These are phyloP conservation scores for Cassiopea andromeda DNA, from an alignment of 30 jellyfish, hydroid and myxozoan species.

Conservation along the genomic window DNA sequence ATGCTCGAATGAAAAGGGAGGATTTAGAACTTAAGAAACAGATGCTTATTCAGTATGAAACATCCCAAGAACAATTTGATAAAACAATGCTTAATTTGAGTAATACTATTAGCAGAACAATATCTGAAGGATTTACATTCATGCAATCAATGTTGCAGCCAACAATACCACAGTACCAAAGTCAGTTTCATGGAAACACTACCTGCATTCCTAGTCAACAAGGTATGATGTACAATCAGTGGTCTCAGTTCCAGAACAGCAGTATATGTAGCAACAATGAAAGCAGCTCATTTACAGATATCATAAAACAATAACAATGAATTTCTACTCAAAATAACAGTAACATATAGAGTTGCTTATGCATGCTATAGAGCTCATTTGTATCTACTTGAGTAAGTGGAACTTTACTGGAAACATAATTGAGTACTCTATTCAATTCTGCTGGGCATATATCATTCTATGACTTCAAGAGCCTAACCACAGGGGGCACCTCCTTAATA, in stretches of 20 bases:
- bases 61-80: background rate
- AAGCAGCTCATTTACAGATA: background rate
- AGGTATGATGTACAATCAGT: background rate
- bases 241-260: background rate
- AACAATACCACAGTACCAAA: background rate
- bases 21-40: background rate
- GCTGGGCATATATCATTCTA: too few species aligned
- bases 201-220: background rate
- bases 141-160: background rate
- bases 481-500: too few species aligned
- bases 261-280: background rate
- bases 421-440: too few species aligned
- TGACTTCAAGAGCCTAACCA: too few species aligned
- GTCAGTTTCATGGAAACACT: background rate
- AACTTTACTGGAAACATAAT: too few species aligned
- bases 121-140: background rate
- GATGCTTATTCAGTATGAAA: background rate
- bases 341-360: too few species aligned
- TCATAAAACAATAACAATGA: background rate
- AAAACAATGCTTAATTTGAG: background rate
- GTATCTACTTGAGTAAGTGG: too few species aligned
- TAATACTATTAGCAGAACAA: background rate
- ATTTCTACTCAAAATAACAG: background rate
- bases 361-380: too few species aligned
- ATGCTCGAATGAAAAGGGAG: background rate